Conservation (phyloP, 2,888 invertebrate species). For the Torymus aiolomorphi region DNA sequence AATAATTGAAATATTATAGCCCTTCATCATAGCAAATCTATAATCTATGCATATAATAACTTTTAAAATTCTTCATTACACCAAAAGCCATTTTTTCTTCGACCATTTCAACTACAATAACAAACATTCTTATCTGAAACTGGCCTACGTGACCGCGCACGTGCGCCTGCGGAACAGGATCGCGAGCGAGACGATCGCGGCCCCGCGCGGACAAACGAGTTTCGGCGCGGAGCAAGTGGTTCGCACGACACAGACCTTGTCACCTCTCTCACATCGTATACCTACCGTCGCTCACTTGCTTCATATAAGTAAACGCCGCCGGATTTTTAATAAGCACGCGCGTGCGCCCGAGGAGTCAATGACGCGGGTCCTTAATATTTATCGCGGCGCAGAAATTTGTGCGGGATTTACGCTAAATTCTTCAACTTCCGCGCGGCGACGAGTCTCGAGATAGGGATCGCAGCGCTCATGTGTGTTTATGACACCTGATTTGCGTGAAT, state of each 20-base stretch:
- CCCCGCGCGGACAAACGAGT: slow-evolving; percentile 10
- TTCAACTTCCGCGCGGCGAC: slow-evolving; percentile 7
- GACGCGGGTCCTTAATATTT: slow-evolving; percentile 11
- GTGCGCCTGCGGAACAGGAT: slow-evolving; percentile 20
- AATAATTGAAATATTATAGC: too few relatives aligned
- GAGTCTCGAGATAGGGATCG: not conserved
- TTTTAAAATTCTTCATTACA: too few relatives aligned
- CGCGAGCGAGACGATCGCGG: not conserved
- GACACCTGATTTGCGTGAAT: not conserved
- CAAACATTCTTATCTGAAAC: too few relatives aligned
- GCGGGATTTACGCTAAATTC: not conserved
- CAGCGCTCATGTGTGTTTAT: not conserved
- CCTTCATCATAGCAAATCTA: too few relatives aligned
- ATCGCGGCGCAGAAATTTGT: slow-evolving; percentile 14
- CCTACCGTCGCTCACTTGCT: slow-evolving; percentile 15
- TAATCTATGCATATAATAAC: too few relatives aligned
- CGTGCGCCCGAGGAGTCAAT: not conserved
- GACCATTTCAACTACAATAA: too few relatives aligned
- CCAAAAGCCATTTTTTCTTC: too few relatives aligned
- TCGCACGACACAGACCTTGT: slow-evolving; percentile 32
- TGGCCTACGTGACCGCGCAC: not conserved
- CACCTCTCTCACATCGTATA: slow-evolving; percentile 3
- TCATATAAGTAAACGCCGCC: slow-evolving; percentile 11
- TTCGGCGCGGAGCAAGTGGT: slow-evolving; percentile 16
- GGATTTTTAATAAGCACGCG: slow-evolving; percentile 34